Conservation (phyloP, 1,140 invertebrate species). For the Augochlora pura region DNA sequence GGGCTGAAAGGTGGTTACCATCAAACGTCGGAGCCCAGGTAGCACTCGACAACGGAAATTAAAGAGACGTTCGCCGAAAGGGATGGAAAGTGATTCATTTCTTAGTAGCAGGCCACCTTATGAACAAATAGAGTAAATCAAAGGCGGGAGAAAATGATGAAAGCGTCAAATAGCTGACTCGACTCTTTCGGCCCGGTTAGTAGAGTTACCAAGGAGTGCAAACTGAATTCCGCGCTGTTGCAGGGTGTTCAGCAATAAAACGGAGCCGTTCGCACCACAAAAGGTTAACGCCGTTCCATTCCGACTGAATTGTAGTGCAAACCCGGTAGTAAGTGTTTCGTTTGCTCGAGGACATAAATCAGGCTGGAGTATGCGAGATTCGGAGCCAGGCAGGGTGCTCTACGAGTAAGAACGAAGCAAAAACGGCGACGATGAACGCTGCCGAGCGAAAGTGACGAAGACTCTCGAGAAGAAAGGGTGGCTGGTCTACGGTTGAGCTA, state of each 20-base stretch:
- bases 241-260: too few species aligned
- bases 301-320: neutral
- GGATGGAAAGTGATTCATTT: neutral
- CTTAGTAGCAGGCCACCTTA: neutral
- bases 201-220: too few species aligned
- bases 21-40: neutral
- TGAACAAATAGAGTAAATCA: neutral
- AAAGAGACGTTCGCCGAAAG: neutral
- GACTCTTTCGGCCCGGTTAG: too few species aligned
- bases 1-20: neutral
- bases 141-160: too few species aligned
- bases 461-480: conserved; percentile 3
- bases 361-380: neutral
- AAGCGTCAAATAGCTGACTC: too few species aligned
- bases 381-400: neutral
- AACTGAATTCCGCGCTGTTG: too few species aligned
- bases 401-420: neutral
- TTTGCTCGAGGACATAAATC: neutral
- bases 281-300: neutral
- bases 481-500: neutral
- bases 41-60: neutral
- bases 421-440: neutral
- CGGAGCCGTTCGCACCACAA: too few species aligned
- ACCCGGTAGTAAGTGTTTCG: neutral
- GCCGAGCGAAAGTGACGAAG: conserved; percentile 13